phyloP scores from a whole-genome alignment of 2,113 vertebrate genomes.

The Sorex araneus region DNA sequence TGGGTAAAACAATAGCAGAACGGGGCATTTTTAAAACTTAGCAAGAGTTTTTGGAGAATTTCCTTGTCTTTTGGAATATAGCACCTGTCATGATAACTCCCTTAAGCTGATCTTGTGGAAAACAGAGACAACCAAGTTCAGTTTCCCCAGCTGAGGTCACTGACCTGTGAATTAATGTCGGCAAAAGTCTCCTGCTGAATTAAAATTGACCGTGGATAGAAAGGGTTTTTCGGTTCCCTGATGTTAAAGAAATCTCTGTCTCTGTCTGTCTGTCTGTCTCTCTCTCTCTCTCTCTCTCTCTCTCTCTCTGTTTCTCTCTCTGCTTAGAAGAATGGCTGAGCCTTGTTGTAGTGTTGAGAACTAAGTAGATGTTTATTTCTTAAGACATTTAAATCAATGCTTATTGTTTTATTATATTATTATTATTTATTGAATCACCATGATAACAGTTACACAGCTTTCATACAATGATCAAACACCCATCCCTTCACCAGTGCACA shows the following conservation, averaged over 20 bases:
- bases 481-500: too few relatives aligned
- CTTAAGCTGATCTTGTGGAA: background rate
- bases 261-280: too few relatives aligned
- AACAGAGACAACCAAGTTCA: background rate
- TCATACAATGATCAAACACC: too few relatives aligned
- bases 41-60: background rate
- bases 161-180: background rate
- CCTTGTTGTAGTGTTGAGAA: background rate
- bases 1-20: too few relatives aligned
- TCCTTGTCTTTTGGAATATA: background rate
- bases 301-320: too few relatives aligned
- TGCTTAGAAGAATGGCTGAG: background rate
- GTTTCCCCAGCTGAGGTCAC: background rate
- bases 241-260: background rate
- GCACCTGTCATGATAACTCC: background rate
- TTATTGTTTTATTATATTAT: constrained; percentile 12
- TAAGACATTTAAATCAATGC: background rate
- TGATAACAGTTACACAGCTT: too few relatives aligned
- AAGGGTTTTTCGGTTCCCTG: background rate
- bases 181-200: background rate
- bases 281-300: too few relatives aligned
- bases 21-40: background rate
- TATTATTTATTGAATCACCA: too few relatives aligned
- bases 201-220: background rate
- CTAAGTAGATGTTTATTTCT: background rate